Conservation (phyloP, 2,888 invertebrate genomes). For the Caenorhabditis sp. region DNA sequence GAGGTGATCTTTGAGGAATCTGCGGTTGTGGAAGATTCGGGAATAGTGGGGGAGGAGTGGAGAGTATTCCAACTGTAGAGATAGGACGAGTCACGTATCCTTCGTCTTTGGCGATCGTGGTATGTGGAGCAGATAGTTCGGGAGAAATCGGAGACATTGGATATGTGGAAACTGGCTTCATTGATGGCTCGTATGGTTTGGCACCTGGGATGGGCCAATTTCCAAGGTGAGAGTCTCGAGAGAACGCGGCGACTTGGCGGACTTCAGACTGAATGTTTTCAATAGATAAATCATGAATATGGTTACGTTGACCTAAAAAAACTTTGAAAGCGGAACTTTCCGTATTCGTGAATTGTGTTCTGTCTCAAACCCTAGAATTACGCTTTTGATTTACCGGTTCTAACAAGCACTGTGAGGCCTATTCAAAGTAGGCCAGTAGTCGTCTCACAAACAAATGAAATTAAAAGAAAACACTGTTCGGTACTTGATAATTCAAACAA, state of each 20-base stretch:
- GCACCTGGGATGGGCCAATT: conserved; percentile 78
- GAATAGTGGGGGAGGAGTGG: conserved; percentile 36
- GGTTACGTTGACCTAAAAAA: neutral
- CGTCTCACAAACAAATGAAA: too few species aligned
- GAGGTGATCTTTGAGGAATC: conserved; percentile 41
- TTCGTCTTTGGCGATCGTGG: conserved; percentile 17
- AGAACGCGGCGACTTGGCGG: conserved; percentile 65
- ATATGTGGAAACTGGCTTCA: conserved; percentile 70
- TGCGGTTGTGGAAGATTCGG: conserved; percentile 47
- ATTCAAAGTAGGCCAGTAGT: too few species aligned
- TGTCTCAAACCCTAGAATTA: too few species aligned
- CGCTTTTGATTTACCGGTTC: too few species aligned
- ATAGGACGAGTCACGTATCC: conserved; percentile 60
- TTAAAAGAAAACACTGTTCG: too few species aligned
- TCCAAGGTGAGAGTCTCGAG: conserved; percentile 71
- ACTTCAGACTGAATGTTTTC: conserved; percentile 59
- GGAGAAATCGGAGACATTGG: conserved; percentile 58
- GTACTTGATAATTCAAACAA: too few species aligned
- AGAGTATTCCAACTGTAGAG: conserved; percentile 38
- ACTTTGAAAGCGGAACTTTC: too few species aligned
- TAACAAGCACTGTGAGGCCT: too few species aligned
- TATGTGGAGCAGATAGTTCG: conserved; percentile 14
- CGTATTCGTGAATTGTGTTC: too few species aligned
- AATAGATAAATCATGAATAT: neutral
- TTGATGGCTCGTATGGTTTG: conserved; percentile 68